Evolutionary conservation across 2,113 vertebrate species (phyloP), one percentile per base, ranked within the genome.

Genomic region (Oceanites oceanicus): DNA sequence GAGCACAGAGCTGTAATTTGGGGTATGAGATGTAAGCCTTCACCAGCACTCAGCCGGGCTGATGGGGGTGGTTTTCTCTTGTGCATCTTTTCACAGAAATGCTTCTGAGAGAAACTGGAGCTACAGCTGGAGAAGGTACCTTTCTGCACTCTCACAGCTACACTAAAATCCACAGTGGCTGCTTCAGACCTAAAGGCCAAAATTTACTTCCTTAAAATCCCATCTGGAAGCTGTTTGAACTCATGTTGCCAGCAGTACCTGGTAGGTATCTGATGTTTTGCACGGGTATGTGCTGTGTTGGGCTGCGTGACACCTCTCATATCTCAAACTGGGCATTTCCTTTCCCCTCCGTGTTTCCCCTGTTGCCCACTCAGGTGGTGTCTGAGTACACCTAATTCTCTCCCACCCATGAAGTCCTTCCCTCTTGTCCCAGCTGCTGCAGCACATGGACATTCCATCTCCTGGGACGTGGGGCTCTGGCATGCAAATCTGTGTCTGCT

Each of bases 321-420:
- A 59, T 30, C 27, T 52, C 55, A 63, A 5, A 67, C 47, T 6
- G 6, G 22, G 6, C 38, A 10, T 80, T 77, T 73, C 10, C 61
- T 56, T 67, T 81, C 50, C 38, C 13, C 12, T 63, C 26, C 4
- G 8, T 0, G 0, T 66, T 75, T 71, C n/a, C 10, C 10, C 2
- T 45, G 9, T 47, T 91, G 8, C 58, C 25, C 6, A 2, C 16
- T 61, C 36, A 16, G 9, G 32, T 3, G 0, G 44, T 83, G 27
- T 36, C 30, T 72, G 32, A 91, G 30, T 32, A 47, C 30, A 53
- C 7, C 3, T 63, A 32, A 44, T 76, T 68, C 22, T 47, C n/a
- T 75, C 52, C 36, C 58, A 76, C 16, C 2, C 11, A 11, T 3
- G 0, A 78, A 25, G 7, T 45, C 53, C 32, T 75, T 62, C 65